Conservation (phyloP, 2,797 vertebrate species). For the Meriones psammophilus region DNA sequence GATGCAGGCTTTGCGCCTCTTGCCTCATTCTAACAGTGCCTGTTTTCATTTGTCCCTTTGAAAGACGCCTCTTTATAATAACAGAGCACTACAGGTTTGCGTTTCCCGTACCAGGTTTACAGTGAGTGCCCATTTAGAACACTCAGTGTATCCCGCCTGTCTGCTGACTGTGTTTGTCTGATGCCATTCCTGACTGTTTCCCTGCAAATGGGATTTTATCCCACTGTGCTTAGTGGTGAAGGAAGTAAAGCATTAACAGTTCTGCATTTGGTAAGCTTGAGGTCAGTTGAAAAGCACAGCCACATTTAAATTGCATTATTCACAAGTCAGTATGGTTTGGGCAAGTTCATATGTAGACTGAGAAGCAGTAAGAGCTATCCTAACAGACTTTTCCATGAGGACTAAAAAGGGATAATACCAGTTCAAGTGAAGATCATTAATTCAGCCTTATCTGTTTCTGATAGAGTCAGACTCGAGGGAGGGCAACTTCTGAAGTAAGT, state of each 20-base stretch:
- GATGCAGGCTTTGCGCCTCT: conserved; percentile 42
- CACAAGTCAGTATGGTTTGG: neutral
- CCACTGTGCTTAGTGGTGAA: neutral
- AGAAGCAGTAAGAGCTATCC: neutral
- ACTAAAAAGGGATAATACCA: neutral
- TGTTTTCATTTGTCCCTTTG: conserved; percentile 17
- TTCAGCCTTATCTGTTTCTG: neutral
- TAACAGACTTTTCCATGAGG: neutral
- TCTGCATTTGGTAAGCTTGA: neutral
- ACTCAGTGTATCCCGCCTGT: neutral
- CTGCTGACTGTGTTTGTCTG: neutral
- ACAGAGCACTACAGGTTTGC: neutral
- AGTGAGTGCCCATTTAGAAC: neutral
- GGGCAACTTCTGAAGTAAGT: neutral
- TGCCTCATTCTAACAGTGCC: neutral
- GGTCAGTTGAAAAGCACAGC: neutral
- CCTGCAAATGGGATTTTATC: neutral
- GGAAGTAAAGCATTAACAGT: neutral
- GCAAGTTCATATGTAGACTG: neutral
- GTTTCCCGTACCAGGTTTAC: neutral
- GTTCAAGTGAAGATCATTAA: neutral
- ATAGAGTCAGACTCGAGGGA: neutral
- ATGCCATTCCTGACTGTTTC: neutral
- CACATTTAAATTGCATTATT: neutral
- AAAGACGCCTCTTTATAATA: conserved; percentile 9